These are phyloP conservation scores for Dunckerocampus dactyliophorus DNA, from an alignment of 2,113 vertebrate genomes.

Conservation along the genomic window DNA sequence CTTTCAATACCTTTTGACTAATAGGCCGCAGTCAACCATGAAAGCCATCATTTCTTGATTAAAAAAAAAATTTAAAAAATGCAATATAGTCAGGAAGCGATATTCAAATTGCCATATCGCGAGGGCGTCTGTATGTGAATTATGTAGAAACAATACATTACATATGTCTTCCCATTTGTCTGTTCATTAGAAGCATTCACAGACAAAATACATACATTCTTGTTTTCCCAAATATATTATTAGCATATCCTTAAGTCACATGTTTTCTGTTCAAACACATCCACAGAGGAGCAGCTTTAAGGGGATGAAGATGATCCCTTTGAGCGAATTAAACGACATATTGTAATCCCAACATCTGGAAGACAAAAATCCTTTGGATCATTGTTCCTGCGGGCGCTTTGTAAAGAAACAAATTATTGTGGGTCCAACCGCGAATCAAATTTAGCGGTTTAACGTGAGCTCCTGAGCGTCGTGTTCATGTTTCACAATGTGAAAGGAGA, in stretches of 20 bases:
- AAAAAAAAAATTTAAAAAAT: too few species aligned
- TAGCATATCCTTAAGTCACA: neutral
- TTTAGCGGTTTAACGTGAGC: neutral
- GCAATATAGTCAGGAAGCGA: too few species aligned
- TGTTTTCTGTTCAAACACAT: conserved; percentile 8
- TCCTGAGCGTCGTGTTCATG: neutral
- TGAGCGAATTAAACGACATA: conserved; percentile 10
- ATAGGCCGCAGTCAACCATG: too few species aligned
- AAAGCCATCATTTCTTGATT: too few species aligned
- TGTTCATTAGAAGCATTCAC: conserved; percentile 25
- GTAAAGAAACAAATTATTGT: conserved; percentile 5
- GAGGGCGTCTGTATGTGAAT: too few species aligned
- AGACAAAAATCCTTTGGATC: conserved; percentile 25
- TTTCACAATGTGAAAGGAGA: neutral
- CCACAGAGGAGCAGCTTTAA: neutral
- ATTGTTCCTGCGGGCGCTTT: conserved; percentile 4
- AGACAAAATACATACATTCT: neutral
- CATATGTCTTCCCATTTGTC: conserved; percentile 6
- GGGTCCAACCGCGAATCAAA: conserved; percentile 6
- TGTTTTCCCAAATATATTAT: neutral
- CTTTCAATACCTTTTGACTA: too few species aligned
- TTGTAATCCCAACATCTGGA: conserved; percentile 36
- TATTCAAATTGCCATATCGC: too few species aligned
- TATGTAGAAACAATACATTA: neutral
- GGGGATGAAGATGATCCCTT: conserved; percentile 32